phyloP scores from a whole-genome alignment of 23 tunicate species.

The Corella eumyota region DNA sequence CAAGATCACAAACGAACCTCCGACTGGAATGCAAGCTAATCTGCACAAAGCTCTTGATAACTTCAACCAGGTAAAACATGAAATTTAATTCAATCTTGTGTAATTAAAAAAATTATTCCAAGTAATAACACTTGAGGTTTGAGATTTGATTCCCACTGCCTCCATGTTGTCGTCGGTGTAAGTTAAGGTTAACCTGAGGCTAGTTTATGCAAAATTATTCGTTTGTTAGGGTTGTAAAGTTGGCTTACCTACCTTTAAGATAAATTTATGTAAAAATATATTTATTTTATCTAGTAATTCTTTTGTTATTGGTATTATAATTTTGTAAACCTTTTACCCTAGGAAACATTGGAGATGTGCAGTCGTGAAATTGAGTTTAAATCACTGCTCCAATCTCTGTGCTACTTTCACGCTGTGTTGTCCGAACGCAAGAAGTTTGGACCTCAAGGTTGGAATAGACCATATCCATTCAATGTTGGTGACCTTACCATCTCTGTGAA shows the following conservation, averaged over 20 bases:
- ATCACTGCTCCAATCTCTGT: slow-evolving; percentile 91
- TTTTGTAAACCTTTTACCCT: too few species aligned
- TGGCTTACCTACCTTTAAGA: too few species aligned
- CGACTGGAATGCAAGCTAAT: slow-evolving; percentile 99
- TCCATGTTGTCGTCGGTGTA: not conserved
- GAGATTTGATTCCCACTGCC: too few species aligned
- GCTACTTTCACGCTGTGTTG: slow-evolving; percentile 99
- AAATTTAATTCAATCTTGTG: too few species aligned
- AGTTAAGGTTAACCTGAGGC: too few species aligned
- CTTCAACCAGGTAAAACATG: slow-evolving; percentile 62
- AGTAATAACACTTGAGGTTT: not conserved
- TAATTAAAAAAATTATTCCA: not conserved
- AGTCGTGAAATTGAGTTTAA: slow-evolving; percentile 93
- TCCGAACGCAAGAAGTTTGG: slow-evolving; percentile 98
- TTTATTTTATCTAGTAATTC: too few species aligned
- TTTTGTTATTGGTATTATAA: too few species aligned
- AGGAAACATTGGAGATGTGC: slow-evolving; percentile 98
- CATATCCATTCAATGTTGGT: slow-evolving; percentile 97
- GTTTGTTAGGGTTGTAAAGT: too few species aligned
- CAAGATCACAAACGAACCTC: slow-evolving; percentile 99
- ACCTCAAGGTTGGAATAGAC: slow-evolving; percentile 99
- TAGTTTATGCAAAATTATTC: too few species aligned
- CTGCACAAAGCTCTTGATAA: slow-evolving; percentile 97
- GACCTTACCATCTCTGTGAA: slow-evolving; percentile 95
- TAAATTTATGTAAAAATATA: too few species aligned